Evolutionary conservation across 2,113 vertebrate genomes (phyloP).

Genomic region (Sciurus niger): DNA sequence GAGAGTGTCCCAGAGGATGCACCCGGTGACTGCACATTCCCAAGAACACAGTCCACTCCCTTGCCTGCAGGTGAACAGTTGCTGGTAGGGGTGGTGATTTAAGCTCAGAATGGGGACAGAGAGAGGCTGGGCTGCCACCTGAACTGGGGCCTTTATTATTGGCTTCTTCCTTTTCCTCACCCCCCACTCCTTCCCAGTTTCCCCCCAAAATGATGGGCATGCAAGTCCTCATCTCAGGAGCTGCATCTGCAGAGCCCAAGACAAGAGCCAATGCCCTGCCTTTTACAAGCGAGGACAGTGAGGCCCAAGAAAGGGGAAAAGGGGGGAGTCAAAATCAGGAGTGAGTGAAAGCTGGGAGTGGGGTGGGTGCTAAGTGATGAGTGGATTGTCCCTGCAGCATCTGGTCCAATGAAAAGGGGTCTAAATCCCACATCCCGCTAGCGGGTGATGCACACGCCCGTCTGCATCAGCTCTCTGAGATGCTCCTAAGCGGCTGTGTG

Average conservation of each 20-base stretch:
- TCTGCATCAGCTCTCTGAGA: not conserved
- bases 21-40: too few species aligned
- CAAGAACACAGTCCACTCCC: too few species aligned
- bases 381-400: accelerated
- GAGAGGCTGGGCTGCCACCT: not conserved
- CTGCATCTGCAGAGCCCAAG: not conserved
- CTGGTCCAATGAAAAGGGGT: not conserved
- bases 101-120: not conserved
- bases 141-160: accelerated
- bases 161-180: not conserved
- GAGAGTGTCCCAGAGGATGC: too few species aligned
- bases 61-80: not conserved
- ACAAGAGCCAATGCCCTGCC: not conserved
- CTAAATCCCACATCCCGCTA: not conserved
- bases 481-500: not conserved
- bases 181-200: not conserved
- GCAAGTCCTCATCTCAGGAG: not conserved
- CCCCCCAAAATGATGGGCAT: not conserved
- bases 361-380: not conserved
- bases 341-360: accelerated
- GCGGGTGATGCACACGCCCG: not conserved
- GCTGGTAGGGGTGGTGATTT: not conserved
- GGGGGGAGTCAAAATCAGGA: accelerated
- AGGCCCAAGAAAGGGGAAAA: not conserved
- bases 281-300: not conserved